Conservation (phyloP, 2,113 vertebrate species). For the Axis porcinus region DNA sequence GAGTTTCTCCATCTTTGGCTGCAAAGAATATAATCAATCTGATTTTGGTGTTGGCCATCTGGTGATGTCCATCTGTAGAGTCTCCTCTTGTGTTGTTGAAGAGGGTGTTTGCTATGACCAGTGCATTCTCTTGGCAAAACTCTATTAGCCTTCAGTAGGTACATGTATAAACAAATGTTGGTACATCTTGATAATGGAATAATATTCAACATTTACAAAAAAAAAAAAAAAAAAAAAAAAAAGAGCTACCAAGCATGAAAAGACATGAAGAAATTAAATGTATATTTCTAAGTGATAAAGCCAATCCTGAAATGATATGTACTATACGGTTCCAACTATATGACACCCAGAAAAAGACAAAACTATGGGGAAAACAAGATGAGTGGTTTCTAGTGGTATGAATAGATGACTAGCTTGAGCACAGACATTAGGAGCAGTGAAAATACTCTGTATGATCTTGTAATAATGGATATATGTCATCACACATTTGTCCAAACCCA, state of each 20-base stretch:
- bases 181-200: background rate
- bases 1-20: no score
- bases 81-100: no score
- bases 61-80: no score
- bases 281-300: background rate
- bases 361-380: background rate
- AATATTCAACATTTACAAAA: background rate
- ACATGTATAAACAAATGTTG: background rate
- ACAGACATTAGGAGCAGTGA: background rate
- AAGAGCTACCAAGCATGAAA: background rate
- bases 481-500: background rate
- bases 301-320: background rate
- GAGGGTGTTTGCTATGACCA: no score
- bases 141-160: background rate
- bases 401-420: background rate
- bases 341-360: background rate
- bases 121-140: no score
- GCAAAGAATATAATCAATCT: no score
- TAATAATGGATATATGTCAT: background rate
- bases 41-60: no score
- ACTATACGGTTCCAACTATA: background rate
- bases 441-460: background rate
- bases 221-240: background rate
- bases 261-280: background rate
- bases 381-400: background rate